Evolutionary conservation across 2,113 vertebrate species (phyloP), one percentile per base, ranked within the genome.

Genomic region (Chitala chitala): DNA sequence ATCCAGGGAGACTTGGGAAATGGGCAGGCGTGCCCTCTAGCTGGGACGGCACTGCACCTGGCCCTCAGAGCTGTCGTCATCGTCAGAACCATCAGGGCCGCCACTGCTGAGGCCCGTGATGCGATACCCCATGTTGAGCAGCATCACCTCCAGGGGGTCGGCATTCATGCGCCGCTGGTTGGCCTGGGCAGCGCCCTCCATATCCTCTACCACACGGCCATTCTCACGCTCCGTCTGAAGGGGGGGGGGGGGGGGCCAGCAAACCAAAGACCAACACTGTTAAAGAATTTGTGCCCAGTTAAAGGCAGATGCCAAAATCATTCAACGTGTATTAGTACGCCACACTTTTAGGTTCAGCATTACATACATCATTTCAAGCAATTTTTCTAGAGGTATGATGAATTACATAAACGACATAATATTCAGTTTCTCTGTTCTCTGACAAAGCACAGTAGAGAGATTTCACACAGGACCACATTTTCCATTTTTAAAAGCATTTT

Each of bases 101-200:
- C 93, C 94, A 71, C 92, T 94, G 72, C 92, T 94, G 80, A 99
- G 94, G 83, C 96, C 95, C 0, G 95, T 96, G 87, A 99, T 99
- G 84, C 95, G 88, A 86, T 99, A 99, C 58, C 97, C 97, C 97
- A 99, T 99, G 91, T 99, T 98, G 20, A 98, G 91, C 86, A 99
- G 86, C 96, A 99, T 99, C 76, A 98, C 95, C 83, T 99, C 97
- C 86, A 99, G 77, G 0, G 97, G 96, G 78, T 99, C 96, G 0
- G 97, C 96, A 0, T 99, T 99, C 97, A 99, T 99, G 1, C 96
- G 92, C 71, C 93, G 84, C 90, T 99, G 97, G 88, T 99, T 99
- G 9, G 97, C 97, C 66, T 96, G 95, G 51, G 95, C 96, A 22
- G 95, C 97, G 0, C 96, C 90, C 54, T 99, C 97, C 96, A 98